A percentile compares a stretch with the other conserved stretches of the same genome.
Conservation (phyloP, 2,888 invertebrate genomes). For the Rambutsinella grinnellia region DNA sequence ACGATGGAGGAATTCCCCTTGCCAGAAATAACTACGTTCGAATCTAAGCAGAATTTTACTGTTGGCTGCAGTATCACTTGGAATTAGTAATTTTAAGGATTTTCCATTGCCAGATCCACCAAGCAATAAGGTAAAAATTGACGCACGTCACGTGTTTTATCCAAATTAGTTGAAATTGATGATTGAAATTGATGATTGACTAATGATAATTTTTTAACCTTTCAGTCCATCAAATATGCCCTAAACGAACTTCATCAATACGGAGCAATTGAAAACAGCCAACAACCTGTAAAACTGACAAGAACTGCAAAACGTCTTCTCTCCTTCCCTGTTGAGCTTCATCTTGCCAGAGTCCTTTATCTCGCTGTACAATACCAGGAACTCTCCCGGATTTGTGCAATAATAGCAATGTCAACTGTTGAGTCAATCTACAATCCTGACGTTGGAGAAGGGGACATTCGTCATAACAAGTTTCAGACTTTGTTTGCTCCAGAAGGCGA, state of each 20-base stretch:
- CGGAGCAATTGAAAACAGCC: constrained; percentile 67
- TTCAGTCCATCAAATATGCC: constrained; percentile 69
- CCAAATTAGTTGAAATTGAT: too few relatives aligned
- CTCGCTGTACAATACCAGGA: constrained; percentile 75
- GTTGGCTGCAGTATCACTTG: constrained; percentile 75
- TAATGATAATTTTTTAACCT: constrained; percentile 27
- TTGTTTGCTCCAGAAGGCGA: constrained; percentile 91
- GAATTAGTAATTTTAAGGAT: constrained; percentile 80
- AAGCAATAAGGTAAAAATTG: constrained; percentile 68
- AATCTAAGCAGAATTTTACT: constrained; percentile 83
- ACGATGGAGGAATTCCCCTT: constrained; percentile 78
- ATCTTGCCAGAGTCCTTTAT: constrained; percentile 85
- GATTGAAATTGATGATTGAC: not conserved
- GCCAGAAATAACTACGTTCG: constrained; percentile 89
- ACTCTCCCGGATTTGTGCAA: constrained; percentile 46
- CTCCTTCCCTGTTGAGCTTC: constrained; percentile 92
- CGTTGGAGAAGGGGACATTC: constrained; percentile 76
- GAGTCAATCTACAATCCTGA: constrained; percentile 44
- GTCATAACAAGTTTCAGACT: constrained; percentile 75
- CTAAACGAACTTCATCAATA: constrained; percentile 69
- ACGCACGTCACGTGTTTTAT: too few relatives aligned
- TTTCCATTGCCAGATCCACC: constrained; percentile 95
- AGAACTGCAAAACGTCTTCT: constrained; percentile 71
- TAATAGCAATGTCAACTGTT: constrained; percentile 38
- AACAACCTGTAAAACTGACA: constrained; percentile 30